Conservation (phyloP, 2,113 vertebrate species). For the Mola mola region DNA sequence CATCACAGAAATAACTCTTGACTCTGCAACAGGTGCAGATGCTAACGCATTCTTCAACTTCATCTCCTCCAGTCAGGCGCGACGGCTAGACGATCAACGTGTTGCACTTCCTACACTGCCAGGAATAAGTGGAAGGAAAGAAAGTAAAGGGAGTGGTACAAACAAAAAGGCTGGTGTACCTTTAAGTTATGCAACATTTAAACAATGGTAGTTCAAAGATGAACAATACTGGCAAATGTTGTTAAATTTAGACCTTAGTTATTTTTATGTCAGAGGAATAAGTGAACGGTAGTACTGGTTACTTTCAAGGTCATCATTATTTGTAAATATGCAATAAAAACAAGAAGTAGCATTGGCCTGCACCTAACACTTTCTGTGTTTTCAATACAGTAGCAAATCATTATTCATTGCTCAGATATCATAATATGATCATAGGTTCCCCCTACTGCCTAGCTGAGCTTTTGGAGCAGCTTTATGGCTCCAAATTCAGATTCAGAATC, state of each 20-base stretch:
- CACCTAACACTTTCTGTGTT: no score
- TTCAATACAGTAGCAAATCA: no score
- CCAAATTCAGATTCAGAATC: no score
- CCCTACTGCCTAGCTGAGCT: no score
- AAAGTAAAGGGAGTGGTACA: constrained; percentile 35
- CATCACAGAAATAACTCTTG: constrained; percentile 13
- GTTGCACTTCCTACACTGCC: constrained; percentile 45
- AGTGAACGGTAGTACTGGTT: no score
- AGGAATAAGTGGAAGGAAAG: constrained; percentile 48
- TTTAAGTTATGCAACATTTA: constrained; percentile 28
- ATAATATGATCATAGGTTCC: no score
- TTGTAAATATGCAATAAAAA: no score
- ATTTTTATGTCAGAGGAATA: not conserved
- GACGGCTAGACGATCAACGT: constrained; percentile 54
- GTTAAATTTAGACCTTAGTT: not conserved
- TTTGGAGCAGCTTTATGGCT: no score
- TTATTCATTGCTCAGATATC: no score
- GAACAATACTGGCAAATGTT: not conserved
- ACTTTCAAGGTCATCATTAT: no score
- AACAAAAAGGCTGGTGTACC: constrained; percentile 22
- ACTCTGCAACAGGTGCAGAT: constrained; percentile 65
- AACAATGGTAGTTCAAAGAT: not conserved
- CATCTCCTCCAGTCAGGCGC: constrained; percentile 41
- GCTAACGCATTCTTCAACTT: constrained; percentile 81
- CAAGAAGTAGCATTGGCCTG: no score